phyloP scores from a whole-genome alignment of 2,797 vertebrate species.

The Cyprinodon diabolis region DNA sequence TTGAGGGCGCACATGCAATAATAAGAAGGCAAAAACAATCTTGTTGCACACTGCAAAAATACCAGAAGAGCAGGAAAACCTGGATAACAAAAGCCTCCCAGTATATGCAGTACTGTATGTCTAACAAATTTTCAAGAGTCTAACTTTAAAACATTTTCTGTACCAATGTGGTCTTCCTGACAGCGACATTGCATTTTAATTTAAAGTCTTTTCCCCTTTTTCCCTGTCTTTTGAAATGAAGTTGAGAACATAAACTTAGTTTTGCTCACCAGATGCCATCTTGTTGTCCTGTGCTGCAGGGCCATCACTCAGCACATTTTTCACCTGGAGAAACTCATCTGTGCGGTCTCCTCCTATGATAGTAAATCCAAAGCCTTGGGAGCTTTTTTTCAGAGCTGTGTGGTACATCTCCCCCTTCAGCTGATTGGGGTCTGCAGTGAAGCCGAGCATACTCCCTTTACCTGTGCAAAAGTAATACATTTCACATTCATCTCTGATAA shows the following conservation, averaged over 20 bases:
- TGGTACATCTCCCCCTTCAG: conserved; percentile 89
- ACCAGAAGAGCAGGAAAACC: not conserved
- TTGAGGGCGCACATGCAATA: no score
- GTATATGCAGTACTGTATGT: not conserved
- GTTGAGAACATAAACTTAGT: not conserved
- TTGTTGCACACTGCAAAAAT: not conserved
- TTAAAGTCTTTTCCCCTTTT: not conserved
- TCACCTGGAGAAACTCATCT: conserved; percentile 97
- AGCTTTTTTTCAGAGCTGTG: conserved; percentile 91
- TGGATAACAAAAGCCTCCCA: no score
- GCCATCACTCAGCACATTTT: conserved; percentile 93
- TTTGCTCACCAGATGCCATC: conserved; percentile 88
- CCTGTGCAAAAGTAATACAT: conserved; percentile 43
- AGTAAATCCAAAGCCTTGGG: conserved; percentile 96
- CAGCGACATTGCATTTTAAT: conserved; percentile 14
- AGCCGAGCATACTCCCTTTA: conserved; percentile 67
- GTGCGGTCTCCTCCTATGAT: conserved; percentile 97
- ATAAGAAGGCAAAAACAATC: no score
- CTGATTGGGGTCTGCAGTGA: conserved; percentile 92
- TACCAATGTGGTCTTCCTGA: not conserved
- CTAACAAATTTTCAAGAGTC: not conserved
- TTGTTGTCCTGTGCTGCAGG: conserved; percentile 94
- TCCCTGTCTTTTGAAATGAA: not conserved
- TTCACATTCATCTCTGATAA: not conserved
- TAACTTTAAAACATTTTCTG: not conserved